A percentile compares a stretch with the other conserved stretches of the same genome.
Conservation (phyloP, 2,888 invertebrate species). For the Iphiclides podalirius region DNA sequence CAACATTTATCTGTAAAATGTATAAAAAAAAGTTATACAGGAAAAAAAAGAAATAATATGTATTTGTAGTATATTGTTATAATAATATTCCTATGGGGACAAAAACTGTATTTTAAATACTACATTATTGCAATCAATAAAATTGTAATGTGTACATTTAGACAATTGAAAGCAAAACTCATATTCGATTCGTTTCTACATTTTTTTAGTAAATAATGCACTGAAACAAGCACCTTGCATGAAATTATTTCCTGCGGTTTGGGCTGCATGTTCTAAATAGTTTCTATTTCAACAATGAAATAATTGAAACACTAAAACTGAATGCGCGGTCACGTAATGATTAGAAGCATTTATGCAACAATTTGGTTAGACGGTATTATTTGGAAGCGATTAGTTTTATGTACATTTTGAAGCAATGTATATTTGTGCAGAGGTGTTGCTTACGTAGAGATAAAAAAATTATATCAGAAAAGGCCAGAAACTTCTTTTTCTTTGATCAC, state of each 20-base stretch:
- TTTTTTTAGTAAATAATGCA: neutral
- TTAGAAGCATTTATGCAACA: slow-evolving; percentile 11
- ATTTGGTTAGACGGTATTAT: slow-evolving; percentile 2
- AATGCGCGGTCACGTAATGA: slow-evolving; percentile 17
- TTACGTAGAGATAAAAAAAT: too few relatives aligned
- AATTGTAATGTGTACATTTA: neutral
- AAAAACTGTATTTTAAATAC: too few relatives aligned
- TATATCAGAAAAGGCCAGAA: too few relatives aligned
- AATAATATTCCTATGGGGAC: too few relatives aligned
- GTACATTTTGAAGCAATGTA: neutral
- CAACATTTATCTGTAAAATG: too few relatives aligned
- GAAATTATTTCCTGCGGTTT: slow-evolving; percentile 15
- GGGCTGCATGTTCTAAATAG: slow-evolving; percentile 11
- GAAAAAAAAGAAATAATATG: too few relatives aligned
- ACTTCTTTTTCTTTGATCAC: too few relatives aligned
- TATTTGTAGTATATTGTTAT: too few relatives aligned
- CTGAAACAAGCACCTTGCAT: slow-evolving; percentile 11
- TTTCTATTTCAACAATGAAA: slow-evolving; percentile 22
- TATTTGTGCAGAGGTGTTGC: too few relatives aligned
- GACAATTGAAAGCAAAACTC: too few relatives aligned
- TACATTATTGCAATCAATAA: neutral
- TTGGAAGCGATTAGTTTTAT: neutral
- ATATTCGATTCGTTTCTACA: too few relatives aligned
- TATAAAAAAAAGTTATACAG: too few relatives aligned
- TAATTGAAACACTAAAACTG: slow-evolving; percentile 23